Percentiles rank a stretch among this genome's conserved stretches.
phyloP scores from a whole-genome alignment of 2,797 vertebrate species.

The Brachyrhaphis roseni region DNA sequence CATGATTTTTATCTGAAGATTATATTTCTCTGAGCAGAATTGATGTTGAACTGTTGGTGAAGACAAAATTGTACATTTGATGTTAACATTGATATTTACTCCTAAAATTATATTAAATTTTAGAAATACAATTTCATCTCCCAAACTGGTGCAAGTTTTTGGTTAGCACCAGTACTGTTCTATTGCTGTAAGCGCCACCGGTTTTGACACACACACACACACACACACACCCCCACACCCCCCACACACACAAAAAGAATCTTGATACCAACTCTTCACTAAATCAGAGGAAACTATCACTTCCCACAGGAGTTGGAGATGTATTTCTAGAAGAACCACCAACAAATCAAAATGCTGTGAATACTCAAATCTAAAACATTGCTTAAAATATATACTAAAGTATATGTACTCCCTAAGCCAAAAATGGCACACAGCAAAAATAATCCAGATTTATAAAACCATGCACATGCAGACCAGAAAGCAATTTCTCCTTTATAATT shows the following conservation, averaged over 20 bases:
- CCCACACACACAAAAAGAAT: not conserved
- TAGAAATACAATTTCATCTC: not conserved
- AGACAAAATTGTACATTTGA: not conserved
- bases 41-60: not conserved
- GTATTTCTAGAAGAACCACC: not conserved
- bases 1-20: not conserved
- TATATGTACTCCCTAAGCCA: too few relatives aligned
- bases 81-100: not conserved
- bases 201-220: not conserved
- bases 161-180: not conserved
- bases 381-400: too few relatives aligned
- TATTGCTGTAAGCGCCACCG: not conserved
- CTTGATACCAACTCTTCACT: not conserved
- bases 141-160: not conserved
- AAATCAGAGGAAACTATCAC: not conserved
- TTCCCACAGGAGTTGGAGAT: not conserved
- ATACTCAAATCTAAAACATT: not conserved
- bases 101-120: not conserved
- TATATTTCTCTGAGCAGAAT: not conserved
- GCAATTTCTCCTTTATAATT: too few relatives aligned
- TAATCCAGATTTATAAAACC: too few relatives aligned
- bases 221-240: too few relatives aligned
- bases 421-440: too few relatives aligned
- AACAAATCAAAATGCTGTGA: not conserved
- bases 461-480: too few relatives aligned